A percentile compares a stretch with the other conserved stretches of the same genome.
Conservation (phyloP, 2,797 vertebrate species). For the Siniperca scherzeri region DNA sequence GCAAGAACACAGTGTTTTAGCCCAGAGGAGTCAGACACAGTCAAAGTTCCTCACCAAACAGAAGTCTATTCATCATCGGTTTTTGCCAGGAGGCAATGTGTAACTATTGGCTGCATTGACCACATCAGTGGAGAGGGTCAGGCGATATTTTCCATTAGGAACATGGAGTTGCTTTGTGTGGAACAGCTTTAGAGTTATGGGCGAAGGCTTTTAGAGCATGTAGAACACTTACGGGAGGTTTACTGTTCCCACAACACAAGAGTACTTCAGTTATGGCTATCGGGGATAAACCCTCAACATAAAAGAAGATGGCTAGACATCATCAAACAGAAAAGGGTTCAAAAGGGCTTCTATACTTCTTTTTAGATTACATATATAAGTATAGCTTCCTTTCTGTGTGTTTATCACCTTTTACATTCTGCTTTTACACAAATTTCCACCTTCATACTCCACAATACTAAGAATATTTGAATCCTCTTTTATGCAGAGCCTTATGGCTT, state of each 20-base stretch:
- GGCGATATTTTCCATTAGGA: conserved; percentile 84
- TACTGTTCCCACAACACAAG: conserved; percentile 66
- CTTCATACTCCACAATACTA: background rate
- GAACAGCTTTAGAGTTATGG: conserved; percentile 49
- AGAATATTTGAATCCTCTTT: background rate
- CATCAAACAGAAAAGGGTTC: conserved; percentile 37
- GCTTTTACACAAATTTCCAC: background rate
- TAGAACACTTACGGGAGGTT: conserved; percentile 52
- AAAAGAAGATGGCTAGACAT: conserved; percentile 36
- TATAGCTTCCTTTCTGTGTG: conserved; percentile 6
- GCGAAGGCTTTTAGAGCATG: conserved; percentile 69
- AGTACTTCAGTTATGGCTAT: conserved; percentile 60
- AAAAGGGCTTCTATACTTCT: conserved; percentile 19
- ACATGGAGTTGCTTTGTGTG: conserved; percentile 62
- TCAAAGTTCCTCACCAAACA: conserved; percentile 70
- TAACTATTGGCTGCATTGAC: conserved; percentile 80
- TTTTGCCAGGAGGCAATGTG: conserved; percentile 76
- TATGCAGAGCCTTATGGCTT: background rate
- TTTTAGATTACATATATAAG: conserved; percentile 7
- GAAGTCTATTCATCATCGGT: conserved; percentile 76
- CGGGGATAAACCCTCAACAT: conserved; percentile 39
- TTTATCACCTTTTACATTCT: background rate
- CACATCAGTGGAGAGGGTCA: conserved; percentile 70
- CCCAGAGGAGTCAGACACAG: conserved; percentile 56
- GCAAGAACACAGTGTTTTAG: conserved; percentile 41